phyloP scores from a whole-genome alignment of 2,888 invertebrate species.

The Metopia argyrocephala region DNA sequence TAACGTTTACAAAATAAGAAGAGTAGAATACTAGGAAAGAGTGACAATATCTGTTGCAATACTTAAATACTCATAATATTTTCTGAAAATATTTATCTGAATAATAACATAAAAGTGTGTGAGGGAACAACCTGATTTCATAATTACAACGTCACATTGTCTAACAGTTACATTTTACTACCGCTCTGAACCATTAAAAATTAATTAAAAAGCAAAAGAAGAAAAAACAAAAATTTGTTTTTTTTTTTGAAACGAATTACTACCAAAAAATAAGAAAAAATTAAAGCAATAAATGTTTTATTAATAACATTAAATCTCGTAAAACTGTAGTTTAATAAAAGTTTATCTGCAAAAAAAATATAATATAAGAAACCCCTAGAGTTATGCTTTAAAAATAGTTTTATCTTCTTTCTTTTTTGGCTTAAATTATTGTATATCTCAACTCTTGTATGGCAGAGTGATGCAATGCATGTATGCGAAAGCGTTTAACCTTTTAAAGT shows the following conservation, averaged over 20 bases:
- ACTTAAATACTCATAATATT: not conserved
- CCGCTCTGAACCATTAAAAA: constrained; percentile 39
- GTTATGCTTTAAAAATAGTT: not conserved
- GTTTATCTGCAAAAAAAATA: not conserved
- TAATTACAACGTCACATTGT: constrained; percentile 66
- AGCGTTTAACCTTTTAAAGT: constrained; percentile 55
- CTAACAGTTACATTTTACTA: constrained; percentile 62
- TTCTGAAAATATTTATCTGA: constrained; percentile 1
- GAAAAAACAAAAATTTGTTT: not conserved
- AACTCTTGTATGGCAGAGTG: not conserved
- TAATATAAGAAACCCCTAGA: not conserved
- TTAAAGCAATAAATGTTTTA: not conserved
- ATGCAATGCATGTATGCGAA: not conserved
- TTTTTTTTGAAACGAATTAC: not conserved
- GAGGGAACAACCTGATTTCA: constrained; percentile 38
- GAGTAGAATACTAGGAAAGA: not conserved
- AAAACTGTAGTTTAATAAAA: not conserved
- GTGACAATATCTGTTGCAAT: constrained; percentile 50
- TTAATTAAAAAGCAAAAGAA: constrained; percentile 53
- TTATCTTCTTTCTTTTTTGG: not conserved
- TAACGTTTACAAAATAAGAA: constrained; percentile 59
- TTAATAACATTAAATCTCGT: not conserved
- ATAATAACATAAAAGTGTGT: not conserved
- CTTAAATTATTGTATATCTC: not conserved
- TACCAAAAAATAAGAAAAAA: not conserved